phyloP scores from a whole-genome alignment of 2,797 vertebrate species.

The Neoniphon sammara region DNA sequence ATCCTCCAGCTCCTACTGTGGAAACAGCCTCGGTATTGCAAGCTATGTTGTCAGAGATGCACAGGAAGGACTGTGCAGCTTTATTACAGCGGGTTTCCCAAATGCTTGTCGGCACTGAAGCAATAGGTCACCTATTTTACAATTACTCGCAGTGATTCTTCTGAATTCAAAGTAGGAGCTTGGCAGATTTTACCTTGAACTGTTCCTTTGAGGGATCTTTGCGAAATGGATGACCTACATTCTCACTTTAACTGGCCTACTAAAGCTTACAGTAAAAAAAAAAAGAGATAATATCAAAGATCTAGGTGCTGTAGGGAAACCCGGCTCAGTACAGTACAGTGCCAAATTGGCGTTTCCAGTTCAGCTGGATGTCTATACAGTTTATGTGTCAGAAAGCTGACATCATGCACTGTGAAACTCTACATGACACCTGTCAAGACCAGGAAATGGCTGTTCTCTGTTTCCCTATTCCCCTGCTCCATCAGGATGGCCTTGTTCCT shows the following conservation, averaged over 20 bases:
- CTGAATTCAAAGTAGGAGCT: not conserved
- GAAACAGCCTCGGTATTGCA: slow-evolving; percentile 53
- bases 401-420: slow-evolving; percentile 54
- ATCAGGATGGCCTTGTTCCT: slow-evolving; percentile 47
- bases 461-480: slow-evolving; percentile 56
- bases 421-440: slow-evolving; percentile 74
- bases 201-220: not conserved
- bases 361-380: slow-evolving; percentile 43
- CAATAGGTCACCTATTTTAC: slow-evolving; percentile 1
- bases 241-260: not conserved
- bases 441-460: slow-evolving; percentile 62
- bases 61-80: slow-evolving; percentile 29
- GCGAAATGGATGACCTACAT: not conserved
- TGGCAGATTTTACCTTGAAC: not conserved
- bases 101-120: slow-evolving; percentile 37
- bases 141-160: not conserved
- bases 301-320: not conserved
- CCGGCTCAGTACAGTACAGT: slow-evolving; percentile 1
- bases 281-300: not conserved
- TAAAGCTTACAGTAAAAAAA: not conserved
- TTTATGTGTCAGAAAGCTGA: slow-evolving; percentile 50
- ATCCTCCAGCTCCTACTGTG: slow-evolving; percentile 64
- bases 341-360: slow-evolving; percentile 44
- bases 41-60: slow-evolving; percentile 59
- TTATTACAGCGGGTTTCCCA: slow-evolving; percentile 33